phyloP scores from a whole-genome alignment of 2,888 invertebrate species.

The Hetaerina titia region DNA sequence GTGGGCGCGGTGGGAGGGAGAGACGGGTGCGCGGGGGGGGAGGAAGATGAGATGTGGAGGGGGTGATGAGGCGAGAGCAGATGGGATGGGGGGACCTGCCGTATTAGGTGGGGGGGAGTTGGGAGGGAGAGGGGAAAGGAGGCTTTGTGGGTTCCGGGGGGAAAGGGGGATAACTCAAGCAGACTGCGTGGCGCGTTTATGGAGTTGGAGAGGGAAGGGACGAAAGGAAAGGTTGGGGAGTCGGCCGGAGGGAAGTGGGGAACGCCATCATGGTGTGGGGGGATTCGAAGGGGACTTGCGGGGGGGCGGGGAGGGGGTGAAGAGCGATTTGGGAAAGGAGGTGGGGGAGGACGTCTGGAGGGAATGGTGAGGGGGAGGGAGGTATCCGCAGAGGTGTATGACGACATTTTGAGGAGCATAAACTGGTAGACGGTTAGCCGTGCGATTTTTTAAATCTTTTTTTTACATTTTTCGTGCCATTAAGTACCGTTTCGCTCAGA shows the following conservation, averaged over 20 bases:
- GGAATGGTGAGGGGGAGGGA: not conserved
- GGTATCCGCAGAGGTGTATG: conserved; percentile 26
- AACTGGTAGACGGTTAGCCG: conserved; percentile 63
- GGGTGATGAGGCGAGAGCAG: not conserved
- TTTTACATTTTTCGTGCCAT: conserved; percentile 43
- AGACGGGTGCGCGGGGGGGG: not conserved
- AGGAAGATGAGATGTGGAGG: not conserved
- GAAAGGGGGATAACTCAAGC: conserved; percentile 36
- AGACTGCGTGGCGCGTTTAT: conserved; percentile 58
- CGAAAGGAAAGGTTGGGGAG: not conserved
- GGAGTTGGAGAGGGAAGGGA: not conserved
- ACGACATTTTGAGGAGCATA: conserved; percentile 64
- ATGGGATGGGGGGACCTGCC: not conserved
- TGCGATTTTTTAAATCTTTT: conserved; percentile 44
- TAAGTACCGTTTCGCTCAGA: conserved; percentile 62
- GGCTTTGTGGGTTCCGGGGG: not conserved
- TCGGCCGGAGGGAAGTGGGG: not conserved
- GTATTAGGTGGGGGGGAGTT: not conserved
- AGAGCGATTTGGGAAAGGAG: not conserved
- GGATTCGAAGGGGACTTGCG: not conserved
- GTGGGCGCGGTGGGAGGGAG: not conserved
- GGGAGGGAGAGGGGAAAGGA: not conserved
- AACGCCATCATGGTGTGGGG: not conserved
- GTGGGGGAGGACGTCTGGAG: not conserved
- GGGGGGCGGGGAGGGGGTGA: not conserved